phyloP scores from a whole-genome alignment of 2,797 vertebrate genomes.

The Helarctos malayanus region DNA sequence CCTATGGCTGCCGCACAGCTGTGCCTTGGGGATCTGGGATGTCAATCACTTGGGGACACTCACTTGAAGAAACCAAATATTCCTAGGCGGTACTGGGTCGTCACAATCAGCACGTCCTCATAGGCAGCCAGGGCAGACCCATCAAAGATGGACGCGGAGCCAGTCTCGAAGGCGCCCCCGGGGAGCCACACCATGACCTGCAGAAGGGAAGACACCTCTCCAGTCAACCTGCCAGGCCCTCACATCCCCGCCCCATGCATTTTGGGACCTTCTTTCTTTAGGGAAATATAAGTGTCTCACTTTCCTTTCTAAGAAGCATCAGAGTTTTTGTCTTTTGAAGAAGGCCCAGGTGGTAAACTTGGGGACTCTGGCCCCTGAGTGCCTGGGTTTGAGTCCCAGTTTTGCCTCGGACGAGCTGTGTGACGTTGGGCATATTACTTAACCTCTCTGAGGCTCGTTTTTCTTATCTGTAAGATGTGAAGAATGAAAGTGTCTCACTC shows the following conservation, averaged over 20 bases:
- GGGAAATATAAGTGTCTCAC: not conserved
- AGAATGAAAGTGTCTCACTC: not conserved
- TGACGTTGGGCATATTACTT: not conserved
- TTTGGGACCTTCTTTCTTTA: not conserved
- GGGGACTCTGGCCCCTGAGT: not conserved
- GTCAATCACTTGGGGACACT: slow-evolving; percentile 61
- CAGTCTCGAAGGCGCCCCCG: slow-evolving; percentile 90
- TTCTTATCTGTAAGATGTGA: not conserved
- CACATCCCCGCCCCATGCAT: not conserved
- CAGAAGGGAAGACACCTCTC: not conserved
- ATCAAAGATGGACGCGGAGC: slow-evolving; percentile 91
- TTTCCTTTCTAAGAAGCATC: not conserved
- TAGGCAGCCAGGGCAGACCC: slow-evolving; percentile 92
- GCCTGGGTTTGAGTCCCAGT: not conserved
- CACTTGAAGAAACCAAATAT: slow-evolving; percentile 93
- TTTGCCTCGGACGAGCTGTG: not conserved
- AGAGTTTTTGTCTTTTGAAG: not conserved
- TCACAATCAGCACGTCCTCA: slow-evolving; percentile 91
- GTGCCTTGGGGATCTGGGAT: not conserved
- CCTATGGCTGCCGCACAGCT: not conserved
- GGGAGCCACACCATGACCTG: slow-evolving; percentile 95
- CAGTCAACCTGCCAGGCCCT: not conserved
- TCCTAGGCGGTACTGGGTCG: slow-evolving; percentile 93
- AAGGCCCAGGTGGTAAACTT: not conserved
- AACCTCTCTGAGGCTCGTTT: not conserved